Conservation (phyloP, 2,113 vertebrate species). For the Indicator indicator region DNA sequence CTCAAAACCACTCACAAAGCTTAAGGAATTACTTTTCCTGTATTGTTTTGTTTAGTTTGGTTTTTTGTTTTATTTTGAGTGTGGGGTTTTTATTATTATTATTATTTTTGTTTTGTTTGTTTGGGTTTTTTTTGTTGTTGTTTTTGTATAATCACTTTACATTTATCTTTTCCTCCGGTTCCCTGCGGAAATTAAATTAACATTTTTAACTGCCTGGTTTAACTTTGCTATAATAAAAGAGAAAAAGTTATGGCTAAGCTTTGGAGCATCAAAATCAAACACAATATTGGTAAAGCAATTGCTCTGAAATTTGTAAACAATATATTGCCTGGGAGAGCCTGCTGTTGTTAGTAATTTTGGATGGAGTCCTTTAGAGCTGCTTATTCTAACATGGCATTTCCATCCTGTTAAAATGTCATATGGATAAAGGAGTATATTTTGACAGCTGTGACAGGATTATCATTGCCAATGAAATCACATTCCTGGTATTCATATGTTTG, state of each 20-base stretch:
- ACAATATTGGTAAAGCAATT: conserved; percentile 50
- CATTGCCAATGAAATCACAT: conserved; percentile 70
- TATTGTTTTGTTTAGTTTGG: not conserved
- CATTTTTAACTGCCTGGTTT: conserved; percentile 57
- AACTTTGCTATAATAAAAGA: conserved; percentile 53
- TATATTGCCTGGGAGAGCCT: conserved; percentile 58
- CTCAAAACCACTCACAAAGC: not conserved
- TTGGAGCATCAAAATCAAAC: conserved; percentile 42
- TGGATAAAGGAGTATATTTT: conserved; percentile 76
- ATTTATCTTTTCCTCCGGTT: conserved; percentile 22
- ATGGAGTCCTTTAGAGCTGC: conserved; percentile 62
- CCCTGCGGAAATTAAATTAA: conserved; percentile 45
- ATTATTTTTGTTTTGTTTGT: not conserved
- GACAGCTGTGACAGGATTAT: conserved; percentile 78
- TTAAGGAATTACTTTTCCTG: not conserved
- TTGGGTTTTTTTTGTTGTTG: too few relatives aligned
- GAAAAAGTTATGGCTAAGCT: conserved; percentile 37
- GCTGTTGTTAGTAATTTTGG: conserved; percentile 66
- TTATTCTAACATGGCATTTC: conserved; percentile 69
- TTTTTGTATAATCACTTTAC: not conserved
- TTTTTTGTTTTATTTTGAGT: too few relatives aligned
- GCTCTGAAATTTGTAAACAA: conserved; percentile 67
- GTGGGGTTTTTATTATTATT: too few relatives aligned
- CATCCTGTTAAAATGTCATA: conserved; percentile 79
- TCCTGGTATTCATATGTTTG: conserved; percentile 59